These are phyloP conservation scores for Arnoldichthys spilopterus DNA, from an alignment of 2,797 vertebrate species.

Conservation along the genomic window DNA sequence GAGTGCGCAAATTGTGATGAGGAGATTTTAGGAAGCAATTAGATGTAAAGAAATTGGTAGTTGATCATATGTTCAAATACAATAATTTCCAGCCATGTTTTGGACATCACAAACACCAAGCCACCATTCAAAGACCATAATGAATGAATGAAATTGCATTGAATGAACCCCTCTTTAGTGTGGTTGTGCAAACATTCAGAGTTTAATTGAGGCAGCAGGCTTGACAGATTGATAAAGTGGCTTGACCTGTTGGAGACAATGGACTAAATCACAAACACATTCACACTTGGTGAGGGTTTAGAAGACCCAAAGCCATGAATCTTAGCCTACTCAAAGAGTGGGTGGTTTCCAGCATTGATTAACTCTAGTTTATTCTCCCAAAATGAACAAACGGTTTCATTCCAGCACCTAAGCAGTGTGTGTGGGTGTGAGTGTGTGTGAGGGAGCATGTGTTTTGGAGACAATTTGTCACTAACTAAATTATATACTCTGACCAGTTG, in stretches of 20 bases:
- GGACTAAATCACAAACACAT: conserved; percentile 62
- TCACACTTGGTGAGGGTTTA: conserved; percentile 64
- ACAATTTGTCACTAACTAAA: conserved; percentile 6
- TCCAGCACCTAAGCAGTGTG: conserved; percentile 16
- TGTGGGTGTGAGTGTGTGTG: conserved; percentile 50
- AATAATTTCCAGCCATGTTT: neutral
- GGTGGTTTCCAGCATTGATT: conserved; percentile 62
- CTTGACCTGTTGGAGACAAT: conserved; percentile 45
- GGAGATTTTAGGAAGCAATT: neutral
- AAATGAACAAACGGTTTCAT: conserved; percentile 50
- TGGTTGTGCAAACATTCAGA: conserved; percentile 1
- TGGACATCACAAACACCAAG: neutral
- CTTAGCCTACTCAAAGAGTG: conserved; percentile 62
- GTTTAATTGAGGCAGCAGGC: conserved; percentile 40
- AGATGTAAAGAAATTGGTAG: neutral
- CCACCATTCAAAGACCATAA: neutral
- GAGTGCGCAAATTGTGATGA: neutral
- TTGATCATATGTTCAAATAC: neutral
- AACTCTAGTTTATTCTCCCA: conserved; percentile 49
- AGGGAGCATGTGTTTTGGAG: conserved; percentile 41
- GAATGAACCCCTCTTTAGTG: conserved; percentile 9
- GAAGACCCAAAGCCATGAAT: conserved; percentile 69
- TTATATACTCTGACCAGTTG: neutral
- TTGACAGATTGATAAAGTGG: conserved; percentile 67
- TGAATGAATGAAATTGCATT: neutral